phyloP scores from a whole-genome alignment of 2,797 vertebrate genomes.

The Yasuhikotakia modesta region DNA sequence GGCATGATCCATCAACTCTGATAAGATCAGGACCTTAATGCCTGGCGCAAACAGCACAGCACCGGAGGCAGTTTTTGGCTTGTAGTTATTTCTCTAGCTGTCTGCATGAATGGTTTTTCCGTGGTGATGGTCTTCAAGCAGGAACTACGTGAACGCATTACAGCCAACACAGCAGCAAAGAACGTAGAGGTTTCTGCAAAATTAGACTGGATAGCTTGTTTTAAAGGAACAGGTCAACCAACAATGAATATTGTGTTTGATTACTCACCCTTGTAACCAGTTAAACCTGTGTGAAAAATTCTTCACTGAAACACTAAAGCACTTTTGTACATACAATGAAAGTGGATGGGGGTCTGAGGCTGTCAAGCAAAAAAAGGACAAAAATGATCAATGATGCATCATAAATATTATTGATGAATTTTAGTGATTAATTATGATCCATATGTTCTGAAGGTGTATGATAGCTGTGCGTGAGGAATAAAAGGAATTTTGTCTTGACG shows the following conservation, averaged over 20 bases:
- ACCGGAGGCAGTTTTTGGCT: slow-evolving; percentile 31
- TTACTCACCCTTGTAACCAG: not conserved
- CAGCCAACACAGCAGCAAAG: too few species aligned
- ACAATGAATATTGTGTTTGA: not conserved
- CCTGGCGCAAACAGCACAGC: slow-evolving; percentile 11
- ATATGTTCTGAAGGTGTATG: not conserved
- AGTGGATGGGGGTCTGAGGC: not conserved
- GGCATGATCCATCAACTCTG: slow-evolving; percentile 48
- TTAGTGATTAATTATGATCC: not conserved
- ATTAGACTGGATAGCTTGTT: not conserved
- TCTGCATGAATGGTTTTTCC: not conserved
- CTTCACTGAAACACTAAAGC: not conserved
- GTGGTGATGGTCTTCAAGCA: not conserved
- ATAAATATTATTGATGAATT: not conserved
- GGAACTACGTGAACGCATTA: not conserved
- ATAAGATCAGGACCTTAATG: slow-evolving; percentile 38
- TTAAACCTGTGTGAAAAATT: not conserved
- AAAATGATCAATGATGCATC: not conserved
- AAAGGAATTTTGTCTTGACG: not conserved
- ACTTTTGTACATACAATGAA: not conserved
- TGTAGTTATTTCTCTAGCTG: slow-evolving; percentile 15
- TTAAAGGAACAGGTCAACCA: not conserved
- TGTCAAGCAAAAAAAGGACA: not conserved
- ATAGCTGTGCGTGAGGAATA: not conserved
- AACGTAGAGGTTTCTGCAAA: not conserved